Conservation (phyloP, 1,140 invertebrate genomes). For the Lasioglossum albipes region DNA sequence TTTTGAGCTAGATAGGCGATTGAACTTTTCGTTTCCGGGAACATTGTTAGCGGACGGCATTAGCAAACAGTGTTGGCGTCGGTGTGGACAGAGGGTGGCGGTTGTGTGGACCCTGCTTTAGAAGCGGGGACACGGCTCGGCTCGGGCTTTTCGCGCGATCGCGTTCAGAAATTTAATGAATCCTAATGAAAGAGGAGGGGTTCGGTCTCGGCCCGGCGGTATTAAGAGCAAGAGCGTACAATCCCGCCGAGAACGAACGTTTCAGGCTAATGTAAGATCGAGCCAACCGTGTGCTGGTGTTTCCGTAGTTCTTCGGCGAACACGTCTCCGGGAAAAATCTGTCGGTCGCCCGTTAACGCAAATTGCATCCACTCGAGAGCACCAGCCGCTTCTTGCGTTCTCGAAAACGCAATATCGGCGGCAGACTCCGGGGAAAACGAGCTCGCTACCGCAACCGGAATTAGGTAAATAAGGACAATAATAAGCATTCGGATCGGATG, state of each 20-base stretch:
- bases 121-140: neutral
- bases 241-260: neutral
- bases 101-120: too few relatives aligned
- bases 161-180: constrained; percentile 42
- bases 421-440: neutral
- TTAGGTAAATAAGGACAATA: constrained; percentile 35
- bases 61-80: too few relatives aligned
- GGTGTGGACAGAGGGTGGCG: too few relatives aligned
- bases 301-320: neutral
- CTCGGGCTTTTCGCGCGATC: constrained; percentile 1
- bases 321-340: constrained; percentile 6
- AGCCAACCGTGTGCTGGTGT: neutral
- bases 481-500: neutral
- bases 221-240: constrained; percentile 16
- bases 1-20: too few relatives aligned
- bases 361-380: constrained; percentile 30
- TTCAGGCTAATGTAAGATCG: constrained; percentile 13
- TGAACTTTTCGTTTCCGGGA: too few relatives aligned
- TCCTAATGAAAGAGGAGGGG: constrained; percentile 19
- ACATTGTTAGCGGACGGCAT: too few relatives aligned
- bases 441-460: neutral
- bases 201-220: neutral
- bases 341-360: constrained; percentile 19
- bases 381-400: neutral
- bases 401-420: constrained; percentile 9